Conservation (phyloP, 2,888 invertebrate genomes). For the Tiphia femorata region DNA sequence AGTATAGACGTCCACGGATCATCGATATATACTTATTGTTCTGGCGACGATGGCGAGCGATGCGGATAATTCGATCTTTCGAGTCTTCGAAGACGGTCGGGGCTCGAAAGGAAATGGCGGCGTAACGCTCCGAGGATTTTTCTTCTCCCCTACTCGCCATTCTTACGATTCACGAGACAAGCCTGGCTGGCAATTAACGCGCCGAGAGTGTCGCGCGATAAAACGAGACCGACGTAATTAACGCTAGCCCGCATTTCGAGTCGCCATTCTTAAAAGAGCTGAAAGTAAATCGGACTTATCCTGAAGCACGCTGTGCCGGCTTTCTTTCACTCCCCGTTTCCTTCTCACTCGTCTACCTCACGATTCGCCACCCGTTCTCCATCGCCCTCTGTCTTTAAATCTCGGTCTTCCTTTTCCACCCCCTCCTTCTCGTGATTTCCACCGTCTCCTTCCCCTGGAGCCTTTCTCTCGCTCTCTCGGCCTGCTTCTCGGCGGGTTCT, state of each 20-base stretch:
- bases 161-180: not conserved
- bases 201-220: slow-evolving; percentile 27
- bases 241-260: slow-evolving; percentile 26
- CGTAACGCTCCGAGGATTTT: not conserved
- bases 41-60: too few relatives aligned
- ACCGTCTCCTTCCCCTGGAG: not conserved
- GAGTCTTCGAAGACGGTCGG: too few relatives aligned
- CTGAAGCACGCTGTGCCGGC: slow-evolving; percentile 14
- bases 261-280: slow-evolving; percentile 29
- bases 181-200: slow-evolving; percentile 30
- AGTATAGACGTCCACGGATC: too few relatives aligned
- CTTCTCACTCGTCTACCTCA: too few relatives aligned
- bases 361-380: too few relatives aligned
- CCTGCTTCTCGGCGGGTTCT: slow-evolving; percentile 32
- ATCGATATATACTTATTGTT: too few relatives aligned
- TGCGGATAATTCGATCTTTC: too few relatives aligned
- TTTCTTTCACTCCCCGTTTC: too few relatives aligned
- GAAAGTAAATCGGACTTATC: slow-evolving; percentile 42
- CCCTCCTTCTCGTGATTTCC: too few relatives aligned
- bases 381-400: too few relatives aligned
- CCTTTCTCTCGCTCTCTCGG: slow-evolving; percentile 11
- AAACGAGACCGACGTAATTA: slow-evolving; percentile 40
- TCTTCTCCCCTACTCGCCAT: slow-evolving; percentile 1
- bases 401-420: slow-evolving; percentile 8
- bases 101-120: too few relatives aligned